phyloP scores from a whole-genome alignment of 2,113 vertebrate genomes.

The Opisthocomus hoazin region DNA sequence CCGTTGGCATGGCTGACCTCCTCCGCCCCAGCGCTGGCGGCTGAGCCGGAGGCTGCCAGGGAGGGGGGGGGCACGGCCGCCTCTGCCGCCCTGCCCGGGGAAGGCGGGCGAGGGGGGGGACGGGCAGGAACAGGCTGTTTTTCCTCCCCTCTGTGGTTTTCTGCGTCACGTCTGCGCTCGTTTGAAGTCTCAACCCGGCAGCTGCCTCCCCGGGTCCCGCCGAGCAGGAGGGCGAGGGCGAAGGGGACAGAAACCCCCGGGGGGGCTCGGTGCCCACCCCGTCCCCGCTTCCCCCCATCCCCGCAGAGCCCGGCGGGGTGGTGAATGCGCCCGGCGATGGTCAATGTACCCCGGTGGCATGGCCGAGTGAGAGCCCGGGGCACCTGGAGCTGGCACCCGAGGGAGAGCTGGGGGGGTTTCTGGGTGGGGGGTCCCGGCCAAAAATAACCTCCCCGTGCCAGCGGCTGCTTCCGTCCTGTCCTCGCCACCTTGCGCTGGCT shows the following conservation, averaged over 20 bases:
- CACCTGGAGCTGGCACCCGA: neutral
- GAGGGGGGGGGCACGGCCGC: neutral
- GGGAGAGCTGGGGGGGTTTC: no score
- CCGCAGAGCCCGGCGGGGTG: fast-evolving
- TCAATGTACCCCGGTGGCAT: no score
- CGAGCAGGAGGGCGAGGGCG: neutral
- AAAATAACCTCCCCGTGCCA: neutral
- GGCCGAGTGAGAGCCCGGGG: no score
- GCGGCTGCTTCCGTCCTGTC: neutral
- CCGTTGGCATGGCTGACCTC: conserved; percentile 35
- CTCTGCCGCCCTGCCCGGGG: neutral
- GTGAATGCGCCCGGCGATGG: fast-evolving
- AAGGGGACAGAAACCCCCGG: fast-evolving
- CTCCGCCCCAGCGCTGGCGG: neutral
- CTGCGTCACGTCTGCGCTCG: conserved; percentile 31
- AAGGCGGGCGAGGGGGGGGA: neutral
- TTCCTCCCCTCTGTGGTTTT: conserved; percentile 52
- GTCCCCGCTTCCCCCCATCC: fast-evolving
- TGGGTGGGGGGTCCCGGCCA: neutral
- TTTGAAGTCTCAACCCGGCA: conserved; percentile 56
- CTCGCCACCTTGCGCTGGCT: neutral
- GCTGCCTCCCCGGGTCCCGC: neutral
- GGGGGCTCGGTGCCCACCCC: neutral
- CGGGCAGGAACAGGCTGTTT: conserved; percentile 37
- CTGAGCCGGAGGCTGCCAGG: neutral